Evolutionary conservation across 2,797 vertebrate species (phyloP).

Genomic region (Percopsis omiscomaycus): DNA sequence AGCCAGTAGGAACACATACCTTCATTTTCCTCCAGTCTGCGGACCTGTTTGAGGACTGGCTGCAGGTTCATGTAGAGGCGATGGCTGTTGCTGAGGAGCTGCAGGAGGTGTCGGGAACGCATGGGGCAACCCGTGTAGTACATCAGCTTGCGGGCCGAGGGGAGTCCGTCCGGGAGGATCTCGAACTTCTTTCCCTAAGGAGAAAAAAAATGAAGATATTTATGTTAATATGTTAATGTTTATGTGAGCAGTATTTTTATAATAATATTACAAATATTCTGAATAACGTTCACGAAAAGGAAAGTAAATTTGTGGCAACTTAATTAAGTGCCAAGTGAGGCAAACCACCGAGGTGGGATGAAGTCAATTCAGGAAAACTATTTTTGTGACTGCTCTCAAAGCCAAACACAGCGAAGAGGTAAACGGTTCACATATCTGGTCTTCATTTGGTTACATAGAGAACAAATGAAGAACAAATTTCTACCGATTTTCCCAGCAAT

Average conservation of each 20-base stretch:
- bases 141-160: slow-evolving; percentile 93
- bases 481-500: slow-evolving; percentile 49
- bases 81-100: slow-evolving; percentile 97
- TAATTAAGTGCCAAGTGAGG: slow-evolving; percentile 24
- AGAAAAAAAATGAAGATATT: neutral
- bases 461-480: slow-evolving; percentile 23
- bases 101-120: slow-evolving; percentile 93
- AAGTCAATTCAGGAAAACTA: slow-evolving; percentile 21
- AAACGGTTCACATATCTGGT: slow-evolving; percentile 28
- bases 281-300: slow-evolving; percentile 4
- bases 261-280: too few relatives aligned
- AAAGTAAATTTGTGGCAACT: slow-evolving; percentile 34
- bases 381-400: neutral
- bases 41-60: slow-evolving; percentile 92
- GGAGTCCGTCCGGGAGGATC: slow-evolving; percentile 94
- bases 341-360: slow-evolving; percentile 17
- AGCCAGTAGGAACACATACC: slow-evolving; percentile 68
- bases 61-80: slow-evolving; percentile 98
- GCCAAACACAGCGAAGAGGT: slow-evolving; percentile 21
- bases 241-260: too few relatives aligned
- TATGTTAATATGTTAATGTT: too few relatives aligned
- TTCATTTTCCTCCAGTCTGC: slow-evolving; percentile 94
- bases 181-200: slow-evolving; percentile 96
- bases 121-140: slow-evolving; percentile 95
- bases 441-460: slow-evolving; percentile 36